phyloP scores from a whole-genome alignment of 2,113 vertebrate species.

The Myrmecophaga tridactyla region DNA sequence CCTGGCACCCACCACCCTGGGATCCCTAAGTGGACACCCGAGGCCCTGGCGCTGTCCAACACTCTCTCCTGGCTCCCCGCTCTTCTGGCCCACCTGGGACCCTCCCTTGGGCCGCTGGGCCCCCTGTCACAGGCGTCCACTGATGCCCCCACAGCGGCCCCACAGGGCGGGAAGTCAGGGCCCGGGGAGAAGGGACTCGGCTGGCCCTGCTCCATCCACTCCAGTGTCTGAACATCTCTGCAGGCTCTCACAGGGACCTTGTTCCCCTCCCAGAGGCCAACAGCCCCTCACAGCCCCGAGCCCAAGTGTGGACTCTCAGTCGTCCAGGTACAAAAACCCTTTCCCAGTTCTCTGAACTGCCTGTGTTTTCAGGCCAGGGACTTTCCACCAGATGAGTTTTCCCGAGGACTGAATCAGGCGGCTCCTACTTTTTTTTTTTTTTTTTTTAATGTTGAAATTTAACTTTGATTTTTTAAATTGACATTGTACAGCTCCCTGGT shows the following conservation, averaged over 20 bases:
- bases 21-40: neutral
- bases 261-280: neutral
- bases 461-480: neutral
- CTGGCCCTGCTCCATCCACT: neutral
- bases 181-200: neutral
- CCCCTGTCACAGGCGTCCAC: neutral
- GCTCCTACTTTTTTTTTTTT: neutral
- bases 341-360: neutral
- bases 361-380: neutral
- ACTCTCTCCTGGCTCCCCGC: neutral
- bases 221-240: neutral
- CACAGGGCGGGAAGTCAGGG: neutral
- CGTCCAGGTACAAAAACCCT: neutral
- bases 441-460: neutral
- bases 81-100: neutral
- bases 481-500: neutral
- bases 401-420: no score
- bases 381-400: neutral
- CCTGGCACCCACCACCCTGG: neutral
- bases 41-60: neutral
- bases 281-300: no score
- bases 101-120: neutral
- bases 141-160: neutral
- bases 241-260: neutral
- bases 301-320: neutral